These are phyloP conservation scores for Rhineura floridana DNA, from an alignment of 2,113 vertebrate species.

Conservation along the genomic window DNA sequence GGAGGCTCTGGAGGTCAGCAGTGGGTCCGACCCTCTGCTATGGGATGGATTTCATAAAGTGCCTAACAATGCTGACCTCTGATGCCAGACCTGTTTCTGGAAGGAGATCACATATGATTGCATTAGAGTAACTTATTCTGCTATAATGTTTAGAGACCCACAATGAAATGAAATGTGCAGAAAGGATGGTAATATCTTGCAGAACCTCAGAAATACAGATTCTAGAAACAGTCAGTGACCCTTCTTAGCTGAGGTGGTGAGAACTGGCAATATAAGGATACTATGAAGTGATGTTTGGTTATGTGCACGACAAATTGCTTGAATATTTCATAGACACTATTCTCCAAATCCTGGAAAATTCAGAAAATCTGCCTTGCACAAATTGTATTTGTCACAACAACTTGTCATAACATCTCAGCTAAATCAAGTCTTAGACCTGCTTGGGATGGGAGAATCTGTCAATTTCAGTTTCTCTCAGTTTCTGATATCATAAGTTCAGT, in stretches of 20 bases:
- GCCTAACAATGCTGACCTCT: too few species aligned
- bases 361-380: background rate
- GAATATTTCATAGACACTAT: background rate
- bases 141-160: too few species aligned
- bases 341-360: background rate
- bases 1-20: background rate
- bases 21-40: too few species aligned
- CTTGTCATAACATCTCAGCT: background rate
- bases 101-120: too few species aligned
- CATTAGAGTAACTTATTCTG: too few species aligned
- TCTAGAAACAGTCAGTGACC: background rate
- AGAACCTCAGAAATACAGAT: background rate
- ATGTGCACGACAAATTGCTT: background rate
- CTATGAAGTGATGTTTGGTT: background rate
- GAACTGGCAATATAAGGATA: too few species aligned
- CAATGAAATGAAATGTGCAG: background rate
- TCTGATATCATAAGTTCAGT: too few species aligned
- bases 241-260: background rate
- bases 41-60: too few species aligned
- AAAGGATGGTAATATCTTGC: background rate
- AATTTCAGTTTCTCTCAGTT: too few species aligned
- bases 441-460: too few species aligned
- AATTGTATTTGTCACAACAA: background rate
- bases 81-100: too few species aligned
- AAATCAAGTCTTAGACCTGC: background rate